Base-by-base conservation (phyloP, 2,888 invertebrate species). In the Amphiduros pacificus region DNA sequence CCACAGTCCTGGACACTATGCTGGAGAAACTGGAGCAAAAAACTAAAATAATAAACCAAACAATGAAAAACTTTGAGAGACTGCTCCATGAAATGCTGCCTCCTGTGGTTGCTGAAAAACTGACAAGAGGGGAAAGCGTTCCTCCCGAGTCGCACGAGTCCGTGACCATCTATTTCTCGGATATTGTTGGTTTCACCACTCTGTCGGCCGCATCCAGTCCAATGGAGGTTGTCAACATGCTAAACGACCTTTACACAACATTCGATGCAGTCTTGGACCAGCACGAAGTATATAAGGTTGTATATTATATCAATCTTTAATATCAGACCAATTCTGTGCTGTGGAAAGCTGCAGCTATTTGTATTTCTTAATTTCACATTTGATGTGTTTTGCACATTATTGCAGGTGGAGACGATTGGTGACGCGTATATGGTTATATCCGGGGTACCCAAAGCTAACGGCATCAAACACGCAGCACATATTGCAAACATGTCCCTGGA, bases 1-100 rank as follows among this genome's bases (percentile, higher is more conserved):
- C 73, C 58, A 73, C 76, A 5, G 69, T 81, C 17, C 59, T 80
- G 27, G 81, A 81, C 63, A 73, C 72, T 51, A 78, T 81, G 73
- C 76, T 81, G 70, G 73, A 75, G 27, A 72, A 77, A 17, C 72
- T 81, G 67, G 79, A 81, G 57, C 67, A 71, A 14, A 63, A 72
- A 41, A 73, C 74, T 1, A 53, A 56, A 2, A 77, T 76, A 44
- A 57, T 76, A 20, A 63, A 62, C 3, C n/a, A n/a, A n/a, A n/a
- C n/a, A n/a, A n/a, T n/a, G n/a, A 52, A 63, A 9, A 70, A 69
- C 27, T 67, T 77, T 62, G 71, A 79, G 50, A 57, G 58, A 5
- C 64, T 75, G 40, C 71, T 79, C 26, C 63, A 69, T 40, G 66
- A 69, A 52, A 69, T 76, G 20, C 64, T 79, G 27, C 77, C 78